Percentiles rank a stretch among this genome's conserved stretches.
These are phyloP conservation scores for Parnassius mnemosyne DNA, from an alignment of 2,888 invertebrate species.

Conservation along the genomic window DNA sequence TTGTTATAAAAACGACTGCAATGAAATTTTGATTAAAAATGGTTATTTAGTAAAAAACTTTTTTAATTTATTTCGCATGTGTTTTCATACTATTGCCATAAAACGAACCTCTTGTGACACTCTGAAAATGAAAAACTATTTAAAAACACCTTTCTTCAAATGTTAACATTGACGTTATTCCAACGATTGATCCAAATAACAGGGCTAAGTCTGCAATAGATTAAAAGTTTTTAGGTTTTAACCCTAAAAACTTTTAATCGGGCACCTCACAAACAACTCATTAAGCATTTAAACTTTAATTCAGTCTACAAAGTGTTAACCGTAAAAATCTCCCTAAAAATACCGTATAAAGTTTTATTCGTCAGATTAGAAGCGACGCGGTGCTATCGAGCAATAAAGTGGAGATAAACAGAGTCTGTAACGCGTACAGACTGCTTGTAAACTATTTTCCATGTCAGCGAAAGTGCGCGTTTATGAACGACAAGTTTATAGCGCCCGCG, in stretches of 20 bases:
- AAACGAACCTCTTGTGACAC: too few species aligned
- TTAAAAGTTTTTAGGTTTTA: slow-evolving; percentile 10
- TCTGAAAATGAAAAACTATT: too few species aligned
- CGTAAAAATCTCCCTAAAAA: slow-evolving; percentile 71
- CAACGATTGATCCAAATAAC: neutral
- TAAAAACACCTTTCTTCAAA: too few species aligned
- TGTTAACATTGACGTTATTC: slow-evolving; percentile 3
- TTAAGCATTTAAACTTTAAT: slow-evolving; percentile 67
- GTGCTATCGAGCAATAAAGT: slow-evolving; percentile 63
- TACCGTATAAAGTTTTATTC: slow-evolving; percentile 72
- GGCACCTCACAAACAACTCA: slow-evolving; percentile 58
- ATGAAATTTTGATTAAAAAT: too few species aligned
- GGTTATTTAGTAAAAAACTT: too few species aligned
- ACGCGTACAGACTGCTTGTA: slow-evolving; percentile 62
- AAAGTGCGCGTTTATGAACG: slow-evolving; percentile 68
- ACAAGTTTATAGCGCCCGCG: slow-evolving; percentile 50
- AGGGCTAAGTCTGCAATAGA: slow-evolving; percentile 1
- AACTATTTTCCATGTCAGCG: slow-evolving; percentile 78
- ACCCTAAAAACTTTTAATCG: slow-evolving; percentile 65
- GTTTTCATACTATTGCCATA: too few species aligned
- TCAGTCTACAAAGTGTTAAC: slow-evolving; percentile 66
- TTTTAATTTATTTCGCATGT: too few species aligned
- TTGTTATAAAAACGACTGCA: too few species aligned
- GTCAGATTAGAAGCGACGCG: slow-evolving; percentile 64
- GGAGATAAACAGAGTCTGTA: slow-evolving; percentile 65